Evolutionary conservation across 2,888 invertebrate genomes (phyloP), one percentile per base, ranked within the genome.

Genomic region (Drosophila neonasuta): DNA sequence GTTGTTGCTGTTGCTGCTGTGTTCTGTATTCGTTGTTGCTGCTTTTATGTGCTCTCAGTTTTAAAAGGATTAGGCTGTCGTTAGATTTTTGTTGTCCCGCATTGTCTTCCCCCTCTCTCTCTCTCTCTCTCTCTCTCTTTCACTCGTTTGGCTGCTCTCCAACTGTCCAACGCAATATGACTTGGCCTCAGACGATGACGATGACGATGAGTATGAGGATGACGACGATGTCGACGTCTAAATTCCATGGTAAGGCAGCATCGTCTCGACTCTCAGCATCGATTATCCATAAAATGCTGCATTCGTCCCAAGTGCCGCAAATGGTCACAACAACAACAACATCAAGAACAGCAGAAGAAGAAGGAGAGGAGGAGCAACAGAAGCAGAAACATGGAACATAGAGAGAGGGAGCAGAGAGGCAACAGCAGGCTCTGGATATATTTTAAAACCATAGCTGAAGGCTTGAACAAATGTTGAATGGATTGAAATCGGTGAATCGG

Each of bases 31-130:
- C 64, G 61, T 62, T 63, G 48, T 56, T 50, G 58, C 52, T 64
- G 80, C 85, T 76, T 81, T 81, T 81, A 85, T 81, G 85, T 82
- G 81, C 85, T 80, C 85, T 78, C 85, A 85, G 85, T 81, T 85
- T 85, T 81, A 81, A 81, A 81, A 82, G 81, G 81, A 85, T 81
- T 81, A 81, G 80, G 81, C 85, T 85, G 78, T 85, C 85, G 85
- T 81, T 85, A 82, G 78, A 85, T 69, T 80, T 73, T 71, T 60
- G 59, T 10, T 56, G 24, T 39, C 50, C 29, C 10, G 8, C 13
- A 32, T 11, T 10, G 10, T 7, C 17, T 17, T 2, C 7, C 8
- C 36, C 8, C 32, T n/a, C n/a, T n/a, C n/a, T n/a, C 13, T 13
- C 13, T 13, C 13, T 13, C 13, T 30, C 13, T 45, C 49, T n/a